Conservation (phyloP, 2,797 vertebrate genomes). For the Telmatherina bonti region DNA sequence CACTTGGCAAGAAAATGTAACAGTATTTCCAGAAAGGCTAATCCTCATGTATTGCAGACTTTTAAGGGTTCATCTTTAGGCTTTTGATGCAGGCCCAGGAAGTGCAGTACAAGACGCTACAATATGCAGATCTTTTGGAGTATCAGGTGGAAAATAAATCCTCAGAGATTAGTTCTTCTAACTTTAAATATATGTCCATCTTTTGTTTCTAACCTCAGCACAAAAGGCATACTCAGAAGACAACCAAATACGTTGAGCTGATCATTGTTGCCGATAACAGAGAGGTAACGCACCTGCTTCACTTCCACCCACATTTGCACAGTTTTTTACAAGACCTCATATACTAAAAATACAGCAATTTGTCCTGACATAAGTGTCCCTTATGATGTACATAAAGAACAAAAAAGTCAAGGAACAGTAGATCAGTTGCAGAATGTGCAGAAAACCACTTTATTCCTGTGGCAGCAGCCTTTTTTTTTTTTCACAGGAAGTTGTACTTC, state of each 20-base stretch:
- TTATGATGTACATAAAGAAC: constrained; percentile 10
- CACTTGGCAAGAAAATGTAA: background rate
- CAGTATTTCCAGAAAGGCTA: background rate
- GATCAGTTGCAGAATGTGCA: constrained; percentile 69
- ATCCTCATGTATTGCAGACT: constrained; percentile 16
- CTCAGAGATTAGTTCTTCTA: constrained; percentile 2
- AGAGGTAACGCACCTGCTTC: constrained; percentile 86
- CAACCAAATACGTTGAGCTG: constrained; percentile 96
- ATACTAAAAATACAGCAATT: constrained; percentile 21
- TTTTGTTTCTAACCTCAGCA: constrained; percentile 77
- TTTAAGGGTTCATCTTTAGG: constrained; percentile 11
- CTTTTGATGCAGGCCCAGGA: background rate
- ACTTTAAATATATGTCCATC: constrained; percentile 32
- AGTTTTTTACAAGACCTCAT: constrained; percentile 18
- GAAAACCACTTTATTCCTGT: constrained; percentile 65
- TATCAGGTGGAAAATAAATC: background rate
- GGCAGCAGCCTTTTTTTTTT: constrained; percentile 39
- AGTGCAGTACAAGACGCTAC: background rate
- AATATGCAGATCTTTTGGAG: background rate
- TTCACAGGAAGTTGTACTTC: constrained; percentile 75
- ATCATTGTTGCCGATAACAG: constrained; percentile 98
- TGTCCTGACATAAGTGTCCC: constrained; percentile 2
- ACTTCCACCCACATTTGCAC: constrained; percentile 22
- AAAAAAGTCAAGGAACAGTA: constrained; percentile 30
- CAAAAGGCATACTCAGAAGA: constrained; percentile 93